Percentiles rank a stretch among this genome's conserved stretches.
phyloP scores from a whole-genome alignment of 92 coral and sea anemone genomes.

The Parazoanthus swiftii region DNA sequence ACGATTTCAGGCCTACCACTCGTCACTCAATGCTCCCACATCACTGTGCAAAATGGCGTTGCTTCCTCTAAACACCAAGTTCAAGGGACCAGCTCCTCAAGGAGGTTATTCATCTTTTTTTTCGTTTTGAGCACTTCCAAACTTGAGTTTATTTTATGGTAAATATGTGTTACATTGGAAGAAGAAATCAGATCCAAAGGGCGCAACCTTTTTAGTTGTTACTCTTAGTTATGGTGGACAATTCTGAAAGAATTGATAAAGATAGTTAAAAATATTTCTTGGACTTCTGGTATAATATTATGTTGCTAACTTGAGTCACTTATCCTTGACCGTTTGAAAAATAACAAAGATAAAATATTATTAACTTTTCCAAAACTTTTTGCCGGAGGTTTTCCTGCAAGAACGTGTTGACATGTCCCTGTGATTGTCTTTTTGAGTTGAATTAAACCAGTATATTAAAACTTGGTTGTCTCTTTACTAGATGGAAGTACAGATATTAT shows the following conservation, averaged over 20 bases:
- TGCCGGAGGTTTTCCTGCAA: too few relatives aligned
- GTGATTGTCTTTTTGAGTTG: not conserved
- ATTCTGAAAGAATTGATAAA: too few relatives aligned
- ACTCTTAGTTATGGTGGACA: too few relatives aligned
- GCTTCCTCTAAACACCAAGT: conserved; percentile 89
- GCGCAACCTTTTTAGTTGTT: too few relatives aligned
- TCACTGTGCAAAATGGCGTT: conserved; percentile 98
- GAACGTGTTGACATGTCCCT: too few relatives aligned
- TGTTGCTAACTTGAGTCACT: too few relatives aligned
- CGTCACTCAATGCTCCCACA: conserved; percentile 76
- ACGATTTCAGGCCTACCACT: conserved; percentile 88
- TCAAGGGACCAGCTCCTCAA: conserved; percentile 97
- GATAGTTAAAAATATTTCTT: too few relatives aligned
- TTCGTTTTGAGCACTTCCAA: not conserved
- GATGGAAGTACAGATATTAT: conserved; percentile 86
- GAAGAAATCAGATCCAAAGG: not conserved
- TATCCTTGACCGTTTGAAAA: too few relatives aligned
- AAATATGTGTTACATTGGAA: not conserved
- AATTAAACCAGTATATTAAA: not conserved
- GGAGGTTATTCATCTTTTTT: conserved; percentile 67
- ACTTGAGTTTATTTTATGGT: not conserved
- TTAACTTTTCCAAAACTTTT: too few relatives aligned
- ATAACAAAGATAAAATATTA: too few relatives aligned
- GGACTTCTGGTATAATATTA: too few relatives aligned
- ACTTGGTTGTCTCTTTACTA: conserved; percentile 25